Evolutionary conservation across 2,888 invertebrate species (phyloP).

Genomic region (Ceraclea dissimilis): DNA sequence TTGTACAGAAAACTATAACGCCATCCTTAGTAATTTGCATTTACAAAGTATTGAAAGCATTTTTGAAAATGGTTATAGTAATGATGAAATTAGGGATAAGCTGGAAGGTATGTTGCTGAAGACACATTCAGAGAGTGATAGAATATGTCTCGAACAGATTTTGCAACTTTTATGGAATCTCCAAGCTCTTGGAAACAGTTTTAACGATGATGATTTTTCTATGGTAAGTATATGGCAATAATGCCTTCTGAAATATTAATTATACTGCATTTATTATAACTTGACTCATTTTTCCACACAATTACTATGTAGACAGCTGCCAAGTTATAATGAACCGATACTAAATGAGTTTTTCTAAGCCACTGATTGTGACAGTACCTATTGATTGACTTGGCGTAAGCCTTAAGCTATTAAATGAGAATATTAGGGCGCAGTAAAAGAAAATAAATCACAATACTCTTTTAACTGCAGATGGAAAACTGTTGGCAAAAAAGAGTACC

Average conservation of each 20-base stretch:
- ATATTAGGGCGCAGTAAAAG: too few species aligned
- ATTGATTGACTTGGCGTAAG: too few species aligned
- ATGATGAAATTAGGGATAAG: conserved; percentile 38
- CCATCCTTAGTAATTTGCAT: conserved; percentile 6
- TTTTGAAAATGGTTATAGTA: conserved; percentile 10
- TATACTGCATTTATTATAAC: not conserved
- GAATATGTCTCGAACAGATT: conserved; percentile 55
- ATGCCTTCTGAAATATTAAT: not conserved
- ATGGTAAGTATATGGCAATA: conserved; percentile 9
- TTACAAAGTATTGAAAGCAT: conserved; percentile 10
- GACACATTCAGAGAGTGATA: conserved; percentile 49
- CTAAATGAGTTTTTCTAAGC: too few species aligned
- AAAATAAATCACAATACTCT: too few species aligned
- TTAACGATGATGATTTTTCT: conserved; percentile 45
- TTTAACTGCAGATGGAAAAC: too few species aligned
- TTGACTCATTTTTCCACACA: too few species aligned
- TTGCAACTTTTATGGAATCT: conserved; percentile 54
- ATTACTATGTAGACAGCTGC: too few species aligned
- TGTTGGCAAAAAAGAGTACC: too few species aligned
- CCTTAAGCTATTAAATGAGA: too few species aligned
- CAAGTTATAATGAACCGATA: too few species aligned
- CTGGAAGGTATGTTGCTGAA: conserved; percentile 47
- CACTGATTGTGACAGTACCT: too few species aligned
- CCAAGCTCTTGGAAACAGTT: conserved; percentile 49
- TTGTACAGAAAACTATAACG: conserved; percentile 8